A percentile compares a stretch with the other conserved stretches of the same genome.
phyloP scores from a whole-genome alignment of 2,888 invertebrate genomes.

The Nemapogon koenigi region DNA sequence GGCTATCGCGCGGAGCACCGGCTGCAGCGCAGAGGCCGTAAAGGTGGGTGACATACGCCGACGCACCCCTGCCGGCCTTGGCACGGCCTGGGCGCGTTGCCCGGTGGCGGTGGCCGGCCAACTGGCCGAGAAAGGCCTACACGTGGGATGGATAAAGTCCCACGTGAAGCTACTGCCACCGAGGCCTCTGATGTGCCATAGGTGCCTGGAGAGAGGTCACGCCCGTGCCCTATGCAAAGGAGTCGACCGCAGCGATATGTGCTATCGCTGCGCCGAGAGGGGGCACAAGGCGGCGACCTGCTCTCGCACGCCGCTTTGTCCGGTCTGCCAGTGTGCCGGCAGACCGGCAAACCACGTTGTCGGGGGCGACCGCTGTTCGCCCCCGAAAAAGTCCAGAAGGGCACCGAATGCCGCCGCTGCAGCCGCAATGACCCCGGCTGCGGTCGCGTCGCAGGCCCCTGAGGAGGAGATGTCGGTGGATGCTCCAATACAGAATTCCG shows the following conservation, averaged over 20 bases:
- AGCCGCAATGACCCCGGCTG: not conserved
- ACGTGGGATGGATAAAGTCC: constrained; percentile 6
- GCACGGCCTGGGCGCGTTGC: constrained; percentile 4
- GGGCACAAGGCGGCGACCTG: constrained; percentile 1
- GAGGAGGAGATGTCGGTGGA: not conserved
- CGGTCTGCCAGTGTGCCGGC: not conserved
- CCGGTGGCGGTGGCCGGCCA: constrained; percentile 6
- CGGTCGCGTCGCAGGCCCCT: not conserved
- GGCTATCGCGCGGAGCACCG: not conserved
- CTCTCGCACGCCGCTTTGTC: not conserved
- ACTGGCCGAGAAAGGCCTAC: not conserved
- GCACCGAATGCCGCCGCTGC: not conserved
- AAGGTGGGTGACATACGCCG: not conserved
- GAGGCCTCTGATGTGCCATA: constrained; percentile 2
- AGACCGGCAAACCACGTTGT: not conserved
- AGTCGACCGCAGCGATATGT: constrained; percentile 5
- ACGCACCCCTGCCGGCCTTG: not conserved
- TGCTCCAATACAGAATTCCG: too few relatives aligned
- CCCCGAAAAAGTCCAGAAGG: not conserved
- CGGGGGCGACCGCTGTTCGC: not conserved
- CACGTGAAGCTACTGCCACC: not conserved
- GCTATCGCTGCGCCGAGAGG: constrained; percentile 3
- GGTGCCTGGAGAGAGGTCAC: constrained; percentile 5
- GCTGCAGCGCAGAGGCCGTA: not conserved
- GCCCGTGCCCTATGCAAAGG: not conserved